Conservation (phyloP, 1,140 invertebrate species). For the Magallana ariakensis region DNA sequence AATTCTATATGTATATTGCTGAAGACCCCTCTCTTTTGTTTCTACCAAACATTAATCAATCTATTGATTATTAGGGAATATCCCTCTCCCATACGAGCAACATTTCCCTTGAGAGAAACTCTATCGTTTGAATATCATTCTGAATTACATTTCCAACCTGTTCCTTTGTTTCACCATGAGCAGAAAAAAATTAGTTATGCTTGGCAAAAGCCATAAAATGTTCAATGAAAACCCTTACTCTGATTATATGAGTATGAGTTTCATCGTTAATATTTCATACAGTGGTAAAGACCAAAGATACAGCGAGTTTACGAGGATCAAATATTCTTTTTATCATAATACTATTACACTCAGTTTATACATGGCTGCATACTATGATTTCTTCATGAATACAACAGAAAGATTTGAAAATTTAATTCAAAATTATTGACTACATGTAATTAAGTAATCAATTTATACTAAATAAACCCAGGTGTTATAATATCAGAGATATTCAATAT, state of each 20-base stretch:
- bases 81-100: not conserved
- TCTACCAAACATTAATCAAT: not conserved
- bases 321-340: not conserved
- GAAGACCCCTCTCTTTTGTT: not conserved
- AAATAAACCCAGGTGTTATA: too few species aligned
- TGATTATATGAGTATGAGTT: not conserved
- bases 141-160: not conserved
- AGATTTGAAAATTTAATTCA: too few species aligned
- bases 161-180: not conserved
- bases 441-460: too few species aligned
- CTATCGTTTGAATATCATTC: not conserved
- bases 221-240: not conserved
- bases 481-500: too few species aligned
- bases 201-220: not conserved
- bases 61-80: not conserved
- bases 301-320: not conserved
- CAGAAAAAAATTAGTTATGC: slow-evolving; percentile 29
- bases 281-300: not conserved
- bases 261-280: slow-evolving; percentile 9
- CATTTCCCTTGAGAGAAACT: not conserved
- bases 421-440: too few species aligned
- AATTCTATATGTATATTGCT: too few species aligned
- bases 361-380: too few species aligned
- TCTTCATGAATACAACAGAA: too few species aligned
- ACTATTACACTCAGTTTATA: too few species aligned